Base-by-base conservation (phyloP, 2,888 invertebrate species). In the Meiosimyza decipiens region DNA sequence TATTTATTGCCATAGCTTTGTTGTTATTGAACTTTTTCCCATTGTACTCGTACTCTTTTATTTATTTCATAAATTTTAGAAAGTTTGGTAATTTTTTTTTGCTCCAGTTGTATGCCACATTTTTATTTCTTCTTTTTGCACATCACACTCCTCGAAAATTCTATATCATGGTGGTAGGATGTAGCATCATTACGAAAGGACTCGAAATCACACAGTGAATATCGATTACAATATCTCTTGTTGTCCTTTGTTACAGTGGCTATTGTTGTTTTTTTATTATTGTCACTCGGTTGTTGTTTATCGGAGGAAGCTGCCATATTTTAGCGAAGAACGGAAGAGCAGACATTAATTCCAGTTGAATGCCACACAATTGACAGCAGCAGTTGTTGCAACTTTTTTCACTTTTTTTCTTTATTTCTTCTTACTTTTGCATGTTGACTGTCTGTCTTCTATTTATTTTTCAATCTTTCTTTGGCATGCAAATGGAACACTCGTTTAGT, bases 271-370 rank as follows among this genome's bases (percentile, higher is more conserved):
- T 51, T 51, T 40, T 40, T 40, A 40, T 40, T 40, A 40, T 40
- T 40, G 40, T 40, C 40, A 40, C 40, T 40, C 40, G 15, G 50
- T 28, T 64, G n/a, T 40, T 62, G 40, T 47, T 15, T 22, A 50
- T 49, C 22, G 18, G 2, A 40, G 18, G 64, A 64, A n/a, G 28
- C 52, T 64, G 51, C 64, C 64, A 64, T 64, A 64, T 64, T 64
- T 62, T 64, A 51, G 51, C 51, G 28, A 63, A 47, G 49, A 49
- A 63, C 40, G 40, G 40, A 47, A 63, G 49, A 63, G 40, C 40
- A 49, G 63, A 63, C 63, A 63, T 63, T 49, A 63, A 63, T 64
- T 64, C 51, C 51, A 51, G 22, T 64, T 40, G 15, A 51, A 64
- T 64, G 64, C 51, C 13, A 22, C 51, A 51, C 64, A 64, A 28